Base-by-base conservation (phyloP, 2,888 invertebrate genomes). In the Heliconius aoede region DNA sequence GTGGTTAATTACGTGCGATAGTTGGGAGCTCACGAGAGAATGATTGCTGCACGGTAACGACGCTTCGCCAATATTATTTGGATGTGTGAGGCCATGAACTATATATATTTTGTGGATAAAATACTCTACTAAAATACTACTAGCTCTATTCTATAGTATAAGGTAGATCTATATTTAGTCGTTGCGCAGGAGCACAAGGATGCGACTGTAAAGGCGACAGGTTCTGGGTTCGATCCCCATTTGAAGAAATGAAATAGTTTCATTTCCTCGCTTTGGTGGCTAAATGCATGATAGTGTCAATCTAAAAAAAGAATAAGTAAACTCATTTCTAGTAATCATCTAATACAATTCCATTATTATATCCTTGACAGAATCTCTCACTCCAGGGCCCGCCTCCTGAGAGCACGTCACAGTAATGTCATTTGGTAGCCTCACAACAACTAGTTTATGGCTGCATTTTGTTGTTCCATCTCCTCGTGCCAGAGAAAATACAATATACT, bases 1-100 rank as follows among this genome's bases (percentile, higher is more conserved):
- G 89, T 90, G 91, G 92, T 93, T 94, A 94, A 94, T 94, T 94
- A 93, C 92, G 92, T 89, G 90, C 89, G 89, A 92, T 91, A 90
- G 92, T 91, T 87, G 88, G 88, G 84, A 88, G 89, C 89, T 90
- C 90, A 91, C 90, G 92, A 91, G 92, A 92, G 93, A 93, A 93
- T 93, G 93, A 93, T 93, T 90, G 92, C 91, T 84, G 87, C 84
- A 82, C 85, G 80, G 88, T 91, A 92, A 93, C 91, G 91, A 92
- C 85, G 89, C 76, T 65, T 72, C 87, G 61, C 87, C 82, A 83
- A 84, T 85, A 85, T 86, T 84, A 87, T 83, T 82, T 71, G 82
- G 82, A 80, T 78, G 79, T 40, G 78, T 80, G 11, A 71, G 83
- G 86, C 88, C 83, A 84, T 40, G 30, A 83, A 79, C 83, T 55